Percentiles rank a stretch among this genome's conserved stretches.
phyloP scores from a whole-genome alignment of 30 jellyfish, hydroid and myxozoan species.

The Mastigias papua region DNA sequence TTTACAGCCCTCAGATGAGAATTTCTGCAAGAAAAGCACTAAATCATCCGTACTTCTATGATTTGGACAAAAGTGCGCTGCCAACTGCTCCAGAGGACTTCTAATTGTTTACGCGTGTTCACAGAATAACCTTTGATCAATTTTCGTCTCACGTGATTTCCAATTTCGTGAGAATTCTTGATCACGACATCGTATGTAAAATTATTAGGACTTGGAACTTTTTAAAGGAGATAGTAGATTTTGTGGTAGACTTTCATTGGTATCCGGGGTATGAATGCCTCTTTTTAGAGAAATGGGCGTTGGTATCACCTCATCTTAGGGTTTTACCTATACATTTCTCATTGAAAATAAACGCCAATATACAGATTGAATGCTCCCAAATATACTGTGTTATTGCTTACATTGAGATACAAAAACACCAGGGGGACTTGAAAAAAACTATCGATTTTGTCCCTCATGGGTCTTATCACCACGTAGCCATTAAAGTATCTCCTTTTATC shows the following conservation, averaged over 20 bases:
- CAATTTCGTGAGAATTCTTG: background rate
- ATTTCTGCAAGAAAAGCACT: slow-evolving; percentile 96
- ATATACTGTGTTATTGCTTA: too few relatives aligned
- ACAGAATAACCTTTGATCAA: background rate
- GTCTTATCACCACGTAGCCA: background rate
- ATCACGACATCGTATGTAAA: background rate
- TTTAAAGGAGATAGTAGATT: background rate
- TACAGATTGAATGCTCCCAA: too few relatives aligned
- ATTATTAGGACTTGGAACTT: background rate
- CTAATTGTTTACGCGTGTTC: background rate
- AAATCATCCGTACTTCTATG: slow-evolving; percentile 94
- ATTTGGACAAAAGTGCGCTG: slow-evolving; percentile 83
- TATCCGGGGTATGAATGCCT: too few relatives aligned
- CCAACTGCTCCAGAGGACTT: slow-evolving; percentile 85
- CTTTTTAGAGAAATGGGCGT: too few relatives aligned
- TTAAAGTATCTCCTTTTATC: background rate
- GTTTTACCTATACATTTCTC: too few relatives aligned
- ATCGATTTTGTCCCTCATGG: too few relatives aligned
- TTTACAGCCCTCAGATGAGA: slow-evolving; percentile 86
- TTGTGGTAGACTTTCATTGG: too few relatives aligned
- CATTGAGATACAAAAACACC: too few relatives aligned
- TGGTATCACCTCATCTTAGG: too few relatives aligned
- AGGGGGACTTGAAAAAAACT: too few relatives aligned
- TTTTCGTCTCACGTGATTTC: background rate
- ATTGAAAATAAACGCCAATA: too few relatives aligned